These are phyloP conservation scores for Neotoma lepida DNA, from an alignment of 2,113 vertebrate species.

Conservation along the genomic window DNA sequence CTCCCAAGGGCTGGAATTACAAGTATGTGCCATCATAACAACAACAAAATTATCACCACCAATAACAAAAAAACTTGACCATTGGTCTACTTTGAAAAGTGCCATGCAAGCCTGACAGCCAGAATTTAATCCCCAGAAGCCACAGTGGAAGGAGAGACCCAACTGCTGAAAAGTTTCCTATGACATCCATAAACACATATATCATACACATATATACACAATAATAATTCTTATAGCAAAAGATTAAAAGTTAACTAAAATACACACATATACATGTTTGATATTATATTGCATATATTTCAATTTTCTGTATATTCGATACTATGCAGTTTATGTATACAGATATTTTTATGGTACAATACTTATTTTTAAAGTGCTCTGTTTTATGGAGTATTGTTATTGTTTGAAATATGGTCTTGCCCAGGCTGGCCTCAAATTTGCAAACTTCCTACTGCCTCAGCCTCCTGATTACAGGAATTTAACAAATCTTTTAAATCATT, in stretches of 20 bases:
- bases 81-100: background rate
- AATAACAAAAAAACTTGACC: background rate
- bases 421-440: background rate
- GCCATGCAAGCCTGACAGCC: background rate
- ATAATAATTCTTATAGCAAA: background rate
- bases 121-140: background rate
- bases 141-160: background rate
- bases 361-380: background rate
- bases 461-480: background rate
- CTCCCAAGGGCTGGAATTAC: background rate
- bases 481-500: constrained; percentile 16
- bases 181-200: background rate
- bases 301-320: background rate
- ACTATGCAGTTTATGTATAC: background rate
- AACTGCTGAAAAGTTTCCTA: background rate
- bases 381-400: background rate
- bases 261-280: background rate
- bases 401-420: background rate
- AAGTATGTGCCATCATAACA: background rate
- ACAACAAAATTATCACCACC: background rate
- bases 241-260: background rate
- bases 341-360: constrained; percentile 28
- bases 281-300: background rate
- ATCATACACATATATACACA: background rate
- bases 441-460: background rate